phyloP scores from a whole-genome alignment of 64 coral and sea anemone species.

The Exaiptasia diaphana region DNA sequence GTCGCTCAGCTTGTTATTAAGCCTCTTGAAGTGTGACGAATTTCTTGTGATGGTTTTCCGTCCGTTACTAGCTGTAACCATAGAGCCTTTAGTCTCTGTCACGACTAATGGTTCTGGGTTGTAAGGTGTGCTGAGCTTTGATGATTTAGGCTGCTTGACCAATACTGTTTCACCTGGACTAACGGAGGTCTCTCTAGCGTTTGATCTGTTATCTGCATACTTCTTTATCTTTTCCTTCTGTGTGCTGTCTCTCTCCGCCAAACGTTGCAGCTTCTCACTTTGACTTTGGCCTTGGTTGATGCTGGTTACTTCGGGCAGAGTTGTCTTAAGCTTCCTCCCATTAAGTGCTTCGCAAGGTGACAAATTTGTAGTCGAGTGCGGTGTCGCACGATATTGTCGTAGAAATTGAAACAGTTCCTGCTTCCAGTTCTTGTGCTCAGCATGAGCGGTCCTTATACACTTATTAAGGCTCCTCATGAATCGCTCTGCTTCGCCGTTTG shows the following conservation, averaged over 20 bases:
- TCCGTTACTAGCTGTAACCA: conserved; percentile 21
- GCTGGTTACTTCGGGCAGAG: conserved; percentile 25
- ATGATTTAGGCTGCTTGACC: conserved; percentile 30
- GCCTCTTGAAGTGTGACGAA: conserved; percentile 39
- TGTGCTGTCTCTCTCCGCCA: no score
- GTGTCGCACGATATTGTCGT: conserved; percentile 66
- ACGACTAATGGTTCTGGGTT: conserved; percentile 39
- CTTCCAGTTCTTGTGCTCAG: conserved; percentile 61
- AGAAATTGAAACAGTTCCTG: conserved; percentile 48
- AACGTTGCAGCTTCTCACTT: no score
- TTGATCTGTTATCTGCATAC: background rate
- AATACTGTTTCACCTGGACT: conserved; percentile 39
- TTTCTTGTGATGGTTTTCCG: conserved; percentile 26
- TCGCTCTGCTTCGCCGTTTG: conserved; percentile 27
- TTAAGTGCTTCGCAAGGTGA: conserved; percentile 66
- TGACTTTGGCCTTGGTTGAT: no score
- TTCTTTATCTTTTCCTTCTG: conserved; percentile 25
- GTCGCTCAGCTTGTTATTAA: no score
- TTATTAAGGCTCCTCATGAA: conserved; percentile 5
- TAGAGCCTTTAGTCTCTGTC: conserved; percentile 10
- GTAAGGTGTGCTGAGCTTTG: conserved; percentile 52
- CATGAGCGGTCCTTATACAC: background rate
- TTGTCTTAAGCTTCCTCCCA: conserved; percentile 50
- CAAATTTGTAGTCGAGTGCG: conserved; percentile 52
- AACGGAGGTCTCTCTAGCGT: background rate